Conservation (phyloP, 2,888 invertebrate species). For the Drosophila greeni region DNA sequence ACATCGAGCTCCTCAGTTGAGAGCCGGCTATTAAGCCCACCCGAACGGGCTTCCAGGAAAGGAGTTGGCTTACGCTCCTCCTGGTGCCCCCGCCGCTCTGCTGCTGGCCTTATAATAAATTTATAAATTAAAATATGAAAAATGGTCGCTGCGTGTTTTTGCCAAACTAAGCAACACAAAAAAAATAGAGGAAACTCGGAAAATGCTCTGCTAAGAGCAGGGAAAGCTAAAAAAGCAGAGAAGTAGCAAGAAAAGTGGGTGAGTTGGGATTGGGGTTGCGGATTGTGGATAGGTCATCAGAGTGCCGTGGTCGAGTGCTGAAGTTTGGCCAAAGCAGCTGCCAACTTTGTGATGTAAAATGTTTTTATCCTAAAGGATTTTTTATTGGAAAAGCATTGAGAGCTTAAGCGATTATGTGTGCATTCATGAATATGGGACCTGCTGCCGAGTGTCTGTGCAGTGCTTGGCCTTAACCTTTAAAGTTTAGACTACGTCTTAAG, state of each 20-base stretch:
- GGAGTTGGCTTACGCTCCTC: slow-evolving; percentile 4
- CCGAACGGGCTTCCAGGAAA: slow-evolving; percentile 9
- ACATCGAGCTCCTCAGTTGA: slow-evolving; percentile 44
- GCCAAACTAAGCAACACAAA: slow-evolving; percentile 67
- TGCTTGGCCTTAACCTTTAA: slow-evolving; percentile 3
- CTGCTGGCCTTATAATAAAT: slow-evolving; percentile 71
- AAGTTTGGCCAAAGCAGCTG: slow-evolving; percentile 30
- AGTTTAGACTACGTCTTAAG: neutral
- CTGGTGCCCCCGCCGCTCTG: slow-evolving; percentile 30
- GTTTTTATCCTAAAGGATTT: slow-evolving; percentile 9
- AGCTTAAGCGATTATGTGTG: slow-evolving; percentile 4
- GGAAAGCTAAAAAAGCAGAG: slow-evolving; percentile 27
- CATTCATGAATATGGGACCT: neutral
- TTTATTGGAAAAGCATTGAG: slow-evolving; percentile 2
- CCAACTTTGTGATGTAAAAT: slow-evolving; percentile 3
- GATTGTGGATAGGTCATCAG: slow-evolving; percentile 46
- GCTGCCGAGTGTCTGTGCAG: neutral
- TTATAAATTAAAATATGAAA: slow-evolving; percentile 75
- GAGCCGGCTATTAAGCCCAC: slow-evolving; percentile 65
- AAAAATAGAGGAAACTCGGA: slow-evolving; percentile 9
- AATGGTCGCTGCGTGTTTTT: slow-evolving; percentile 73
- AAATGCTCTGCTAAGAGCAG: slow-evolving; percentile 26
- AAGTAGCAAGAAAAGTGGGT: slow-evolving; percentile 25
- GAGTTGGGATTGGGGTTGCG: slow-evolving; percentile 21
- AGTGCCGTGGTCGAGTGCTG: slow-evolving; percentile 44